phyloP scores from a whole-genome alignment of 2,888 invertebrate species.

The Sesia bembeciformis region DNA sequence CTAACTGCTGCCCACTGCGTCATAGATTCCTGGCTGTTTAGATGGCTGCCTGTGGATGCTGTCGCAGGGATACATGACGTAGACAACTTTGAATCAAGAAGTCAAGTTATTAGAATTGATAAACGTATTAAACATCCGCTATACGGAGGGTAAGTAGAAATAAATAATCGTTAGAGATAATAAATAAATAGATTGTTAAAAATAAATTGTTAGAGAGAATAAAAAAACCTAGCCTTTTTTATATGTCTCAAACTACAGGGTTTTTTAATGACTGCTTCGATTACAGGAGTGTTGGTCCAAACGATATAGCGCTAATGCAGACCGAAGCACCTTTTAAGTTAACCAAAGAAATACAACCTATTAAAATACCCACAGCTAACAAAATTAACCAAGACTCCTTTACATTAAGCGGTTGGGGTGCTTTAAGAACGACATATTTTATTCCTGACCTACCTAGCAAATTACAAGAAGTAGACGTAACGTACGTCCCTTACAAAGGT shows the following conservation, averaged over 20 bases:
- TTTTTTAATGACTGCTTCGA: not conserved
- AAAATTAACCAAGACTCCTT: conserved; percentile 24
- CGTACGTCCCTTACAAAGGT: conserved; percentile 49
- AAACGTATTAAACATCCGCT: conserved; percentile 54
- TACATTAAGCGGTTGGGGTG: conserved; percentile 70
- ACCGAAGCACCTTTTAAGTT: conserved; percentile 37
- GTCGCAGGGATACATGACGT: conserved; percentile 59
- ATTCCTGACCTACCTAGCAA: conserved; percentile 48
- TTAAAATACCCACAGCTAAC: conserved; percentile 47
- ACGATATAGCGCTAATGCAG: conserved; percentile 72
- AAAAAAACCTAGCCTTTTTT: not conserved
- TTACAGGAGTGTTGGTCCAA: conserved; percentile 54
- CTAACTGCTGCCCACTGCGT: conserved; percentile 65
- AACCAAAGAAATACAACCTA: conserved; percentile 50
- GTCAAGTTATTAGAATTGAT: conserved; percentile 42
- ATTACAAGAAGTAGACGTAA: conserved; percentile 58
- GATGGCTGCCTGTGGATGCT: conserved; percentile 53
- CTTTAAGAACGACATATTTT: conserved; percentile 39
- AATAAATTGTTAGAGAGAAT: not conserved
- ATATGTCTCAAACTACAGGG: not conserved
- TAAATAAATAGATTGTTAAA: not conserved
- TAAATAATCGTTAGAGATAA: not conserved
- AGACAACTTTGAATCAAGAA: conserved; percentile 32
- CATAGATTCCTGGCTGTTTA: conserved; percentile 38
- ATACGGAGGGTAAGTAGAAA: conserved; percentile 50